Evolutionary conservation across 2,888 invertebrate genomes (phyloP).

Genomic region (Ectemnius continuus): DNA sequence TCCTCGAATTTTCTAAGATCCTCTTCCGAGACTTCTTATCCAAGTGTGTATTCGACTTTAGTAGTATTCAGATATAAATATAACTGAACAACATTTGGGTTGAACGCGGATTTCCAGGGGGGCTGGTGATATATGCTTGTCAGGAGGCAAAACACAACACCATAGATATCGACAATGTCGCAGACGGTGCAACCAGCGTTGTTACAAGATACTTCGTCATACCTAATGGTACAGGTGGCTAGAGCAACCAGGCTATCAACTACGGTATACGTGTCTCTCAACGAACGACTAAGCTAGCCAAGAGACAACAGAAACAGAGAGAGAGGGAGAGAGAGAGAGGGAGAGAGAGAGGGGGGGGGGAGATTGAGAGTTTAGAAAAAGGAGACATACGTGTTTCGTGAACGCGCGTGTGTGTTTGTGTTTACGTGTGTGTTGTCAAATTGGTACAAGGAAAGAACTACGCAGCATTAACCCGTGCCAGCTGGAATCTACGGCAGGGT

Average conservation of each 20-base stretch:
- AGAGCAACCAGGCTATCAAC: constrained; percentile 23
- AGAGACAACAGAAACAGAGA: constrained; percentile 23
- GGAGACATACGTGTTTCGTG: constrained; percentile 1
- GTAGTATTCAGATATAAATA: constrained; percentile 3
- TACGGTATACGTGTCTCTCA: constrained; percentile 44
- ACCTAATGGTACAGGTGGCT: constrained; percentile 47
- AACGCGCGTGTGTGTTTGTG: constrained; percentile 28
- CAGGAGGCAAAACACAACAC: constrained; percentile 46
- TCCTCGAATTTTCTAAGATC: too few relatives aligned
- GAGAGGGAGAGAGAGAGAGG: constrained; percentile 24
- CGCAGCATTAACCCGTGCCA: constrained; percentile 69
- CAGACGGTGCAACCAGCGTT: constrained; percentile 65
- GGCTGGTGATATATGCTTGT: constrained; percentile 40
- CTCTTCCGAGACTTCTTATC: too few relatives aligned
- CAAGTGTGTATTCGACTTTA: constrained; percentile 2
- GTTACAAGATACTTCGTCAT: constrained; percentile 48
- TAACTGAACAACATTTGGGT: neutral
- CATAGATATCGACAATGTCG: constrained; percentile 46
- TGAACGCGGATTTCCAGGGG: neutral
- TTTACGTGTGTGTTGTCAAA: constrained; percentile 31
- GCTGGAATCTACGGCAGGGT: constrained; percentile 60
- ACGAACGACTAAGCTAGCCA: constrained; percentile 33
- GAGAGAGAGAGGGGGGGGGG: constrained; percentile 26
- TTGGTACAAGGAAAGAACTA: constrained; percentile 58
- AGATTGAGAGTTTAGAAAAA: neutral